Evolutionary conservation across 2,113 vertebrate species (phyloP).

Genomic region (Silurus glanis): DNA sequence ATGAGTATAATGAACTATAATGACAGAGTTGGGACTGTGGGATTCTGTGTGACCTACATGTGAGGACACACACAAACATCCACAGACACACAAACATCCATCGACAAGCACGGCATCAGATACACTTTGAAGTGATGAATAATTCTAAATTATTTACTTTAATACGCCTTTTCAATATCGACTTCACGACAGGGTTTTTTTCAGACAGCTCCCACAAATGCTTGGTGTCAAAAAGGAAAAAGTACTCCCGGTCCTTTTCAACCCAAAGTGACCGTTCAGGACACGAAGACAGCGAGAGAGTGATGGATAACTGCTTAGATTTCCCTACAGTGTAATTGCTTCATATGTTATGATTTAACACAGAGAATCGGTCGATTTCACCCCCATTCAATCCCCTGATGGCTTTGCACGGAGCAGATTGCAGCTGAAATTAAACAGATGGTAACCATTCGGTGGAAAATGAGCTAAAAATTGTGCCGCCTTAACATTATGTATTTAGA

Average conservation of each 20-base stretch:
- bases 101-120: neutral
- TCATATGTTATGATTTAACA: conserved; percentile 68
- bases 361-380: conserved; percentile 62
- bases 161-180: neutral
- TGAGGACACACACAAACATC: neutral
- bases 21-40: neutral
- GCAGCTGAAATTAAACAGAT: conserved; percentile 77
- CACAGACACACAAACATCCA: neutral
- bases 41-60: neutral
- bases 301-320: conserved; percentile 27
- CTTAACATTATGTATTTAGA: conserved; percentile 63
- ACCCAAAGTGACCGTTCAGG: conserved; percentile 30
- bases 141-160: neutral
- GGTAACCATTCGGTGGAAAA: conserved; percentile 69
- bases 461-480: conserved; percentile 67
- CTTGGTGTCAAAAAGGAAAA: neutral
- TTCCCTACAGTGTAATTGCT: conserved; percentile 56
- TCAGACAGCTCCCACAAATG: neutral
- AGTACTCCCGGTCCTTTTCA: neutral
- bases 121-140: neutral
- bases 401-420: conserved; percentile 70
- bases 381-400: conserved; percentile 66
- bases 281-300: conserved; percentile 47
- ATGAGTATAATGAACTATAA: neutral
- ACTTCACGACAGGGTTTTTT: neutral